Evolutionary conservation across 1,140 invertebrate genomes (phyloP), one percentile per base, ranked within the genome.

Genomic region (Drosophila serrata): DNA sequence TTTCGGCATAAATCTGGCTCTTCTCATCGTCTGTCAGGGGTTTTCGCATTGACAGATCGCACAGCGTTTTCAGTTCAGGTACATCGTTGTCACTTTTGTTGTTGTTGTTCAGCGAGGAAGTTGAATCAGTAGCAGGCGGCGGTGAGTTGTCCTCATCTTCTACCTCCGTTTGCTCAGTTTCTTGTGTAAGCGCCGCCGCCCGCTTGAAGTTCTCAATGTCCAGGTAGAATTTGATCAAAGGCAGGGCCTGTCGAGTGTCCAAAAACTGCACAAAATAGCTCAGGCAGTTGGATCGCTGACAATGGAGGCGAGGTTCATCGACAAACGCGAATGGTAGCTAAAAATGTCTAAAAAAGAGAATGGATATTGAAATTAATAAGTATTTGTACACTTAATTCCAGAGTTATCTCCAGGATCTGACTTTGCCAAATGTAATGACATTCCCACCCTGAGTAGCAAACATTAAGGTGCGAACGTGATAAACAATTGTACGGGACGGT

Each of bases 201-300:
- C 82, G 73, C 55, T 91, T 92, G 29, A 96, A 95, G 82, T 95
- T 95, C 74, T 96, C 95, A 15, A 96, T 95, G 90, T 97, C 96
- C 60, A 96, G 84, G 95, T 95, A 97, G 91, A 96, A 96, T 87
- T 95, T 95, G 3, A 97, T 94, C 9, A 95, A 92, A 3, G 93
- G 75, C 15, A 95, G 82, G 3, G 92, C 93, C 68, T 95, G 94
- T 27, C 93, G 93, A 0, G 94, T 93, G 33, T 96, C 95, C 93
- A 97, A 94, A 90, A 94, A 97, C 72, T 96, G 95, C 33, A 96
- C 95, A 81, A 97, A 96, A 81, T 95, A 96, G 8, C 94, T 94
- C 8, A 97, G 88, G n/a, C 95, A 96, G 87, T 94, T 94, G 79
- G 95, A 80, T 97, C 96, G 19, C 93, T 91, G 2, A 97, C 91